A percentile compares a stretch with the other conserved stretches of the same genome.
These are phyloP conservation scores for Troglohyphantes excavatus DNA, from an alignment of 2,888 invertebrate genomes.

Conservation along the genomic window DNA sequence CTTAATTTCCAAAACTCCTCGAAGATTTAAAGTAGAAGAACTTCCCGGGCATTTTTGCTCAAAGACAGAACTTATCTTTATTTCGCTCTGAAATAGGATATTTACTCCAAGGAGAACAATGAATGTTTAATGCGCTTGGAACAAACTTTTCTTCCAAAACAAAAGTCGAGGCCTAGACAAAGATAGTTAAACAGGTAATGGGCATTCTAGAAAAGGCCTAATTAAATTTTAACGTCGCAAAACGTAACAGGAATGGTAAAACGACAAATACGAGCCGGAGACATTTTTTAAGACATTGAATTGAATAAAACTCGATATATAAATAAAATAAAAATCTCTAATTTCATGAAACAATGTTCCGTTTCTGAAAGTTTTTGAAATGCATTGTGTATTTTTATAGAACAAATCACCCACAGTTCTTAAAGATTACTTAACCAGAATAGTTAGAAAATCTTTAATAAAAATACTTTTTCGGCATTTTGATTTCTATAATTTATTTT, in stretches of 20 bases:
- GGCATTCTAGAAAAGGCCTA: not conserved
- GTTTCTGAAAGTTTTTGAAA: no score
- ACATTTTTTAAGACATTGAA: not conserved
- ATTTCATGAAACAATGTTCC: no score
- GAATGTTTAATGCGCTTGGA: slow-evolving; percentile 34
- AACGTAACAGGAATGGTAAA: slow-evolving; percentile 12
- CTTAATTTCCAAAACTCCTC: slow-evolving; percentile 3
- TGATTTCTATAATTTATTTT: no score
- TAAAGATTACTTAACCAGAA: no score
- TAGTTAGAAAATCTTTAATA: no score
- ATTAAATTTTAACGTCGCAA: slow-evolving; percentile 44
- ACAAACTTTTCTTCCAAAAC: slow-evolving; percentile 1
- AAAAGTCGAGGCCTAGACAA: not conserved
- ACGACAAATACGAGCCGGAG: slow-evolving; percentile 6
- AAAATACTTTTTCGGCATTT: no score
- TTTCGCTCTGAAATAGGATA: not conserved
- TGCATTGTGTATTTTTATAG: no score
- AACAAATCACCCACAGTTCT: no score
- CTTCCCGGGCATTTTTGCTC: not conserved
- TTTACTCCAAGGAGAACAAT: slow-evolving; percentile 6
- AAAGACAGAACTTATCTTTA: not conserved
- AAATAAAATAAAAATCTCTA: no score
- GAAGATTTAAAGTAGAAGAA: not conserved
- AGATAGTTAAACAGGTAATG: not conserved
- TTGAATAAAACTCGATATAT: not conserved